Percentiles rank a stretch among this genome's conserved stretches.
phyloP scores from a whole-genome alignment of 1,140 invertebrate species.

The Aphidius ervi region DNA sequence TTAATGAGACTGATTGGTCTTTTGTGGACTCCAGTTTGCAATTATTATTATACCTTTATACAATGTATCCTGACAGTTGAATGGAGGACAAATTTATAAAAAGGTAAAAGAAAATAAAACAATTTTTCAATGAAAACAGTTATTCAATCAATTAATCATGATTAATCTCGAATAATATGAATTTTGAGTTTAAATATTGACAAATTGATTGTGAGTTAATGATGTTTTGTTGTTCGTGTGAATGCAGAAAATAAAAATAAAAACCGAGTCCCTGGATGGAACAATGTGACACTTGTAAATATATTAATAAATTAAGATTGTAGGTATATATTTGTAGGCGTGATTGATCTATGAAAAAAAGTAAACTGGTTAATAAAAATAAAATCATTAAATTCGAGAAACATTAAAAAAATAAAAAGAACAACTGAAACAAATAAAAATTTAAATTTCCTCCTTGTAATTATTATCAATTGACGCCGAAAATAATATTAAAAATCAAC shows the following conservation, averaged over 20 bases:
- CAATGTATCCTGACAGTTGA: conserved; percentile 30
- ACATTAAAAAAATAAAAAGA: conserved; percentile 6
- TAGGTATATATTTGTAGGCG: conserved; percentile 25
- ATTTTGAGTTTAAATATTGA: conserved; percentile 8
- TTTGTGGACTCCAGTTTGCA: conserved; percentile 43
- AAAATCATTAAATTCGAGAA: background rate
- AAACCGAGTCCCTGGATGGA: conserved; percentile 11
- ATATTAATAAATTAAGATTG: conserved; percentile 28
- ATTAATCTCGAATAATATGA: conserved; percentile 10
- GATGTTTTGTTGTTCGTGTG: conserved; percentile 23
- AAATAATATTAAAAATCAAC: background rate
- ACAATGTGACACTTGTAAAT: conserved; percentile 33
- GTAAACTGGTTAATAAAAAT: conserved; percentile 11
- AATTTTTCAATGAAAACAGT: conserved; percentile 6
- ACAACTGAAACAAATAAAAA: conserved; percentile 15
- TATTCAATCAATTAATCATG: conserved; percentile 4
- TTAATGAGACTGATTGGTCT: conserved; percentile 50
- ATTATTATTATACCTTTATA: conserved; percentile 39
- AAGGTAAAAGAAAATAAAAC: conserved; percentile 11
- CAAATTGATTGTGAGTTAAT: background rate
- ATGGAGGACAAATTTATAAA: conserved; percentile 11
- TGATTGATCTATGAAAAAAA: conserved; percentile 19
- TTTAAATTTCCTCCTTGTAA: background rate
- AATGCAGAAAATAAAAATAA: conserved; percentile 16
- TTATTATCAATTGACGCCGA: background rate